These are phyloP conservation scores for Pholis gunnellus DNA, from an alignment of 2,113 vertebrate species.

Conservation along the genomic window DNA sequence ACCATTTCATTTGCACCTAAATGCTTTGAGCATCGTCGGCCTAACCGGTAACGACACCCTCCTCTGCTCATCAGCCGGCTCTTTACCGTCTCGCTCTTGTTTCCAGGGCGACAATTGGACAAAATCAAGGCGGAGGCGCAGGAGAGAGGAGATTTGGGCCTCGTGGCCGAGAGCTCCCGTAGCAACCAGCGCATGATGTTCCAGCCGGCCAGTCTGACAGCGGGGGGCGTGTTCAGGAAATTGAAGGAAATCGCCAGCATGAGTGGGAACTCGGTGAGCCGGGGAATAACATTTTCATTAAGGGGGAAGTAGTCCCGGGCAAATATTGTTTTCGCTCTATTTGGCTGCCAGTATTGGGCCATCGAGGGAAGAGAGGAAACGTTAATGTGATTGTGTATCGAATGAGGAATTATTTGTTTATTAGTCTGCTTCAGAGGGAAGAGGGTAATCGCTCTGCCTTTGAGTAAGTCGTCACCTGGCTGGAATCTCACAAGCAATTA, in stretches of 20 bases:
- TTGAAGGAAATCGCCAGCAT: constrained; percentile 90
- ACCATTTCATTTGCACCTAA: constrained; percentile 2
- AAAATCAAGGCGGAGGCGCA: constrained; percentile 88
- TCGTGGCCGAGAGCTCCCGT: constrained; percentile 92
- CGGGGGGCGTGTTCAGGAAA: constrained; percentile 87
- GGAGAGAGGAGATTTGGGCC: constrained; percentile 90
- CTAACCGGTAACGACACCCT: constrained; percentile 27
- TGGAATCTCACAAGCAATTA: constrained; percentile 54
- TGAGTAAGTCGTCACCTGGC: constrained; percentile 42
- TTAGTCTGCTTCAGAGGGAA: constrained; percentile 28
- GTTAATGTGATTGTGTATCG: constrained; percentile 34
- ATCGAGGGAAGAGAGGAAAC: constrained; percentile 14
- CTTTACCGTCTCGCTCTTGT: constrained; percentile 61
- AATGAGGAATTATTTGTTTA: constrained; percentile 34
- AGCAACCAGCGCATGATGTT: constrained; percentile 92
- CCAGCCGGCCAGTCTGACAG: constrained; percentile 86
- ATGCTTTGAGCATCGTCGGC: constrained; percentile 17
- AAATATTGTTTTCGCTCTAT: constrained; percentile 49
- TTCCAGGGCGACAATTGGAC: constrained; percentile 90
- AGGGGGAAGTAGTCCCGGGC: constrained; percentile 9
- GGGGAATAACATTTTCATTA: constrained; percentile 67
- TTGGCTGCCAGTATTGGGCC: constrained; percentile 11
- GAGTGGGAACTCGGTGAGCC: constrained; percentile 85
- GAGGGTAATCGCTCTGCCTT: constrained; percentile 13
- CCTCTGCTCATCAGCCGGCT: constrained; percentile 32